phyloP scores from a whole-genome alignment of 2,113 vertebrate species.

The Odobenus rosmarus region DNA sequence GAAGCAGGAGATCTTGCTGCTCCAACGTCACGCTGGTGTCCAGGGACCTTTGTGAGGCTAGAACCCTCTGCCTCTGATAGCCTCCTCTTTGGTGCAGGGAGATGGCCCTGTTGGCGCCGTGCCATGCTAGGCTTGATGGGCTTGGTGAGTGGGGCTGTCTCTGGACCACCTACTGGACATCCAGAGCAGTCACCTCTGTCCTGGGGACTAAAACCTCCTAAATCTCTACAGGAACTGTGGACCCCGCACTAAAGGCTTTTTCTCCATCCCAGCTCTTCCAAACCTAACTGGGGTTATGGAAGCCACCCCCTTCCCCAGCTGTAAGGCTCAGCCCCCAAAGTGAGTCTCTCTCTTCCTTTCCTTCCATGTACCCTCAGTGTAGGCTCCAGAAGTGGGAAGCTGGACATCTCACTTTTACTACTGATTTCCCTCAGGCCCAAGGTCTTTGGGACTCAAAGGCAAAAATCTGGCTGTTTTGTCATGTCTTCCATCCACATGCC shows the following conservation, averaged over 20 bases:
- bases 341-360: neutral
- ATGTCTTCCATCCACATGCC: neutral
- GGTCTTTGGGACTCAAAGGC: neutral
- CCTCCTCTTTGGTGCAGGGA: neutral
- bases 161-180: neutral
- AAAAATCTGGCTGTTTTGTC: neutral
- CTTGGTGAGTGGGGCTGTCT: neutral
- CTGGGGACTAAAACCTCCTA: accelerated
- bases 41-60: too few species aligned
- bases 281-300: too few species aligned
- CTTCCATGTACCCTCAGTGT: neutral
- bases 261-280: neutral
- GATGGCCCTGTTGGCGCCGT: accelerated
- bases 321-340: neutral
- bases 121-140: accelerated
- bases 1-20: accelerated
- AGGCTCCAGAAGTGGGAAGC: neutral
- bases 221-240: neutral
- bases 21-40: neutral
- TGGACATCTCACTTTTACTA: neutral
- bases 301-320: too few species aligned
- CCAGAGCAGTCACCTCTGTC: neutral
- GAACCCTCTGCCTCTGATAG: neutral
- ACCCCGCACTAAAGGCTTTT: neutral
- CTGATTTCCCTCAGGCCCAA: neutral